phyloP scores from a whole-genome alignment of 1,140 invertebrate species.

The Hydropsyche tenuis region DNA sequence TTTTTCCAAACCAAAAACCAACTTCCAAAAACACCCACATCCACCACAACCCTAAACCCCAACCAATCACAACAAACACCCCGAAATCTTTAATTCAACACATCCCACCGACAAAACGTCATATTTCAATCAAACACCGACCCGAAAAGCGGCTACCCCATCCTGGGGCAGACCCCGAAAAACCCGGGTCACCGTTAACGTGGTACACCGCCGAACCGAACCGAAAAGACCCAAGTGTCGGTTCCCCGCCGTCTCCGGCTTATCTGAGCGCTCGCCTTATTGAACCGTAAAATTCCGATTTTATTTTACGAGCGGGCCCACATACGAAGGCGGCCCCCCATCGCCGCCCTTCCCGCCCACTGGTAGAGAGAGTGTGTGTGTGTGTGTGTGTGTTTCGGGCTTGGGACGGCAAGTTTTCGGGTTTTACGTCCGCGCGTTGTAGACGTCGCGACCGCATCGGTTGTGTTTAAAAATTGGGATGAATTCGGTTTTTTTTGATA shows the following conservation, averaged over 20 bases:
- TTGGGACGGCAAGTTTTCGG: slow-evolving; percentile 33
- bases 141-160: too few relatives aligned
- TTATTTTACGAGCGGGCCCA: slow-evolving; percentile 43
- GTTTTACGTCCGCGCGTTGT: slow-evolving; percentile 37
- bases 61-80: too few relatives aligned
- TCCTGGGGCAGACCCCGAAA: not conserved
- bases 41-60: too few relatives aligned
- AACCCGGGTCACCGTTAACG: slow-evolving; percentile 28
- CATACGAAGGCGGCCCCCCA: not conserved
- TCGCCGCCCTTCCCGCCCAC: not conserved
- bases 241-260: slow-evolving; percentile 39
- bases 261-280: slow-evolving; percentile 46
- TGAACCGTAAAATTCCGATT: slow-evolving; percentile 48
- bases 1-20: too few relatives aligned
- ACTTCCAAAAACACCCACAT: too few relatives aligned
- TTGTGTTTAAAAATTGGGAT: too few relatives aligned
- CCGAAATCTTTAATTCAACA: too few relatives aligned
- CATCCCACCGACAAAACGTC: too few relatives aligned
- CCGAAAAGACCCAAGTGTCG: slow-evolving; percentile 34
- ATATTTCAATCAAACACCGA: too few relatives aligned
- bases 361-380: too few relatives aligned
- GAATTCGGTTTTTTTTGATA: not conserved
- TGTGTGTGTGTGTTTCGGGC: not conserved
- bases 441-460: slow-evolving; percentile 29
- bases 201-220: slow-evolving; percentile 41